A percentile compares a stretch with the other conserved stretches of the same genome.
These are phyloP conservation scores for Andrena haemorrhoa DNA, from an alignment of 2,888 invertebrate species.

Conservation along the genomic window DNA sequence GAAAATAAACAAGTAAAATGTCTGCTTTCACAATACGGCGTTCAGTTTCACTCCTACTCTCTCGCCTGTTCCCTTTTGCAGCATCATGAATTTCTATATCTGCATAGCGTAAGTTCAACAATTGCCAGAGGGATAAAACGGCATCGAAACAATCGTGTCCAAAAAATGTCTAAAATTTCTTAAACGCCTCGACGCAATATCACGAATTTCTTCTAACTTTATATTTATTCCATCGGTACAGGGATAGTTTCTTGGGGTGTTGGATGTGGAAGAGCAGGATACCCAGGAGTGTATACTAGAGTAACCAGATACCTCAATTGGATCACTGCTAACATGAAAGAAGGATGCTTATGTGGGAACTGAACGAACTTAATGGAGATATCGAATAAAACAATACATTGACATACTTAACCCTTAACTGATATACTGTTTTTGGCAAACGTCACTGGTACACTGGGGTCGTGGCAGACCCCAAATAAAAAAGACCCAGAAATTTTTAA, in stretches of 20 bases:
- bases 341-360: conserved; percentile 89
- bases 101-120: background rate
- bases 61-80: background rate
- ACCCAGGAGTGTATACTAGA: conserved; percentile 91
- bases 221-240: conserved; percentile 80
- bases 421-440: no score
- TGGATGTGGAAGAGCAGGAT: conserved; percentile 90
- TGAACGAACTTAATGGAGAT: background rate
- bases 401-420: no score
- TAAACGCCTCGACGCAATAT: background rate
- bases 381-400: no score
- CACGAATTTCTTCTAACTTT: background rate
- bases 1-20: background rate
- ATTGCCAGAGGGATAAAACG: background rate
- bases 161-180: background rate
- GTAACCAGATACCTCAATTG: conserved; percentile 90
- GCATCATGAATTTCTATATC: background rate
- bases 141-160: no score
- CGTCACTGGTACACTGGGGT: no score
- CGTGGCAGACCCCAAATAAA: no score
- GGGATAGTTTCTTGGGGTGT: conserved; percentile 95
- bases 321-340: conserved; percentile 91
- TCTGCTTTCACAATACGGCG: background rate
- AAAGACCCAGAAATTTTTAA: no score
- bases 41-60: background rate